Conservation (phyloP, 2,888 invertebrate genomes). For the Hartigia nigra region DNA sequence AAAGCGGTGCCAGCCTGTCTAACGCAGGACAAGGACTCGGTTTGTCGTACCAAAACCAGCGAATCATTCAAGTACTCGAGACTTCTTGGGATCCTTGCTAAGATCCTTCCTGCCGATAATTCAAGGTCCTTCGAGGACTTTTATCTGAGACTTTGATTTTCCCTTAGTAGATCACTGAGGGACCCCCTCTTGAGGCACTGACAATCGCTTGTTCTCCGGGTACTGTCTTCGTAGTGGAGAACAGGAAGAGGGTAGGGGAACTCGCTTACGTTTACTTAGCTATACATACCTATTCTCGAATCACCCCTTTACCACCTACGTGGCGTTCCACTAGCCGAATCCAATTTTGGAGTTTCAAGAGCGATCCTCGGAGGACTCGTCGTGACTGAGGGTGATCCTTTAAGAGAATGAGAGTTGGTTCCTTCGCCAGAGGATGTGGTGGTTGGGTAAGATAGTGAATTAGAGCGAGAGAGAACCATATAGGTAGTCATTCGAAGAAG, state of each 20-base stretch:
- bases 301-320: neutral
- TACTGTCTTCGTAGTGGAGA: too few relatives aligned
- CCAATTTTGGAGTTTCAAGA: neutral
- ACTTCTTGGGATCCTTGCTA: neutral
- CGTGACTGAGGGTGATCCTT: neutral
- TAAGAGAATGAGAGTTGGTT: neutral
- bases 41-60: neutral
- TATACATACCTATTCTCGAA: neutral
- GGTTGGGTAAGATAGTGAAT: neutral
- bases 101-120: neutral
- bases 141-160: neutral
- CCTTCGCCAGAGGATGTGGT: neutral
- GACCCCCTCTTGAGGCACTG: neutral
- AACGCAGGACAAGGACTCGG: slow-evolving; percentile 32
- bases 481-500: neutral
- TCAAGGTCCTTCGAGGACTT: neutral
- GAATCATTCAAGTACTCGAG: neutral
- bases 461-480: neutral
- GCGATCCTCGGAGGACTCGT: neutral
- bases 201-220: too few relatives aligned
- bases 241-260: neutral
- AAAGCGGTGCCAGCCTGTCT: slow-evolving; percentile 49
- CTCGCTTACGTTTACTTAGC: too few relatives aligned
- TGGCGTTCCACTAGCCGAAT: neutral
- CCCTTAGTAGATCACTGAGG: neutral